A percentile compares a stretch with the other conserved stretches of the same genome.
These are phyloP conservation scores for Himalopsyche anomala DNA, from an alignment of 2,888 invertebrate genomes.

Conservation along the genomic window DNA sequence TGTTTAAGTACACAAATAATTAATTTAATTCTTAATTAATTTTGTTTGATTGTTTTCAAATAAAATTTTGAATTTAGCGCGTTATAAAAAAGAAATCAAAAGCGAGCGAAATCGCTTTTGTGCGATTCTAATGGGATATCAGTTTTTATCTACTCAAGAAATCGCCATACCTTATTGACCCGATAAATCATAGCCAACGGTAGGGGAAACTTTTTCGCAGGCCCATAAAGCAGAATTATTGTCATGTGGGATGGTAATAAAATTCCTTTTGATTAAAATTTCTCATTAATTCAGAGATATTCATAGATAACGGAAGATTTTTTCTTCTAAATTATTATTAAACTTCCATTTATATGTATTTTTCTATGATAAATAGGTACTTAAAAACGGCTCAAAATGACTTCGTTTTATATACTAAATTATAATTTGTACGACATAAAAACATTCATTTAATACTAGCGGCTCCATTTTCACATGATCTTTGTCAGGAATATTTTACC, in stretches of 20 bases:
- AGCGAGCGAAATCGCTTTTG: background rate
- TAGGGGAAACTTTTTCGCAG: conserved; percentile 36
- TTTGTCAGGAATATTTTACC: too few species aligned
- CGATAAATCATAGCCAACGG: conserved; percentile 56
- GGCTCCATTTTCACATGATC: too few species aligned
- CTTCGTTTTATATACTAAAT: background rate
- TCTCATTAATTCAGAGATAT: conserved; percentile 32
- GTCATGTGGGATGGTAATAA: conserved; percentile 51
- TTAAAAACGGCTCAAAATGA: background rate
- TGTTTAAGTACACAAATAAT: too few species aligned
- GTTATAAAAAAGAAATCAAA: background rate
- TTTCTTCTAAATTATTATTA: background rate
- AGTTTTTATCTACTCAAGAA: conserved; percentile 55
- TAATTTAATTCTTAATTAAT: background rate
- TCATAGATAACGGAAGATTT: conserved; percentile 1
- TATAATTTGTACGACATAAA: too few species aligned
- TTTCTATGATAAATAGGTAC: background rate
- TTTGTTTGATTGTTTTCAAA: background rate
- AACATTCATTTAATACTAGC: too few species aligned
- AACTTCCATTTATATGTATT: background rate
- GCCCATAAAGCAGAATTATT: conserved; percentile 49
- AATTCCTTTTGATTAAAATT: conserved; percentile 49
- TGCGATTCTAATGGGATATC: conserved; percentile 20
- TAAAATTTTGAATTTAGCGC: background rate
- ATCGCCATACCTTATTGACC: conserved; percentile 58